Base-by-base conservation (phyloP, 23 tunicate species). In the Oikopleura dioica region DNA sequence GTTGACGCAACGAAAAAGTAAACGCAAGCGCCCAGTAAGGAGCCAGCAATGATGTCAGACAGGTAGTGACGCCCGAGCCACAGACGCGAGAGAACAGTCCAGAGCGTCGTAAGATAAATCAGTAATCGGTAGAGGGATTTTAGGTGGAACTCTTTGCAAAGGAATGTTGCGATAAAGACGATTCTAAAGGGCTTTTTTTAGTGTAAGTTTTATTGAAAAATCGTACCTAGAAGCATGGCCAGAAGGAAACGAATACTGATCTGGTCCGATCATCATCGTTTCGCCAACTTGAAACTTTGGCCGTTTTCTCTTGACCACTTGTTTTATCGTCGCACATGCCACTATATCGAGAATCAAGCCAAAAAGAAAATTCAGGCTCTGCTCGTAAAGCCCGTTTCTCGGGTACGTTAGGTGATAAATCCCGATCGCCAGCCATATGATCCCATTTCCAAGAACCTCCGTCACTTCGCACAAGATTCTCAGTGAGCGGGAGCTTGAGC, bases 11-110 rank as follows among this genome's bases (percentile, higher is more conserved):
- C 33, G 16, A 31, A 12, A 24, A 63, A 63, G 33, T 63, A 63
- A 63, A 28, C 29, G 5, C 4, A 23, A 2, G 72, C 16, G 72
- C 72, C 72, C 29, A 63, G 5, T 12, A 63, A 5, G 2, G 72
- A 23, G 33, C 72, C 72, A 28, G 33, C 30, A 4, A 23, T 12
- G 2, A 63, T 31, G 33, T 63, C 72, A 2, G 72, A 63, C 33
- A 63, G 33, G 26, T 63, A 63, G 26, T 63, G 72, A 4, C 72
- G 72, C 2, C 72, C 72, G 26, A 63, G 72, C 72, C 72, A 63
- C 29, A 63, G 30, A 63, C 72, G 72, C 16, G 72, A 12, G 4
- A 63, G 26, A 63, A 63, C 26, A 63, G 26, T 12, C 72, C 72
- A 63, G 30, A 63, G 72, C 4, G 30, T 12, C 4, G 30, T 63